phyloP scores from a whole-genome alignment of 2,113 vertebrate genomes.

The Perognathus longimembris region DNA sequence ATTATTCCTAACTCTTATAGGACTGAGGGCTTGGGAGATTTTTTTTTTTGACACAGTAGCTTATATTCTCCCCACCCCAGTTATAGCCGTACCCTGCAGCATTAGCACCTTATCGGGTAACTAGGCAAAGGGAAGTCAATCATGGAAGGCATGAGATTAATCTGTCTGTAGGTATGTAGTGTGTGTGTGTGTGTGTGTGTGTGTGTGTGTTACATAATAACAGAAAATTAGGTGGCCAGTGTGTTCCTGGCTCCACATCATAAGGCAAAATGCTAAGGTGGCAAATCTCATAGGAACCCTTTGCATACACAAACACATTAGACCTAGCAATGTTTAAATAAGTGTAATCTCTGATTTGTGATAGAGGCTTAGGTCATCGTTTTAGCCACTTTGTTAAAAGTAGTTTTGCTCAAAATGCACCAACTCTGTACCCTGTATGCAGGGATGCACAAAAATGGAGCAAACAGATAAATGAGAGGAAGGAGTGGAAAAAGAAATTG shows the following conservation, averaged over 20 bases:
- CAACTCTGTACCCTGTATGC: background rate
- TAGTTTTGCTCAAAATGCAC: background rate
- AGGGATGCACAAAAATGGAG: background rate
- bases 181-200: no score
- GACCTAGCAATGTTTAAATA: background rate
- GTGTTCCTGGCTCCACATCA: background rate
- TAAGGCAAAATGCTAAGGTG: background rate
- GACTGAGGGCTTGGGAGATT: background rate
- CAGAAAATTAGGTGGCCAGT: background rate
- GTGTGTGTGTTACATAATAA: background rate
- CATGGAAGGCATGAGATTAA: background rate
- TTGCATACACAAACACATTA: background rate
- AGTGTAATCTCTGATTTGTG: background rate
- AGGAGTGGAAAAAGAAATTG: rapidly evolving
- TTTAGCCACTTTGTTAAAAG: background rate
- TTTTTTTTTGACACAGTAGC: conserved; percentile 68
- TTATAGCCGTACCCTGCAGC: conserved; percentile 49
- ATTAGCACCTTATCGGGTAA: conserved; percentile 60
- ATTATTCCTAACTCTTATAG: conserved; percentile 68
- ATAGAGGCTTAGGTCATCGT: background rate
- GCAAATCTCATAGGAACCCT: background rate
- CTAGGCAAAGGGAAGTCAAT: conserved; percentile 10
- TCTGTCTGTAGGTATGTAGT: no score
- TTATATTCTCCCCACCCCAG: conserved; percentile 63
- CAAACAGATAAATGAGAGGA: background rate